These are phyloP conservation scores for Ips nitidus DNA, from an alignment of 1,140 invertebrate genomes.

Conservation along the genomic window DNA sequence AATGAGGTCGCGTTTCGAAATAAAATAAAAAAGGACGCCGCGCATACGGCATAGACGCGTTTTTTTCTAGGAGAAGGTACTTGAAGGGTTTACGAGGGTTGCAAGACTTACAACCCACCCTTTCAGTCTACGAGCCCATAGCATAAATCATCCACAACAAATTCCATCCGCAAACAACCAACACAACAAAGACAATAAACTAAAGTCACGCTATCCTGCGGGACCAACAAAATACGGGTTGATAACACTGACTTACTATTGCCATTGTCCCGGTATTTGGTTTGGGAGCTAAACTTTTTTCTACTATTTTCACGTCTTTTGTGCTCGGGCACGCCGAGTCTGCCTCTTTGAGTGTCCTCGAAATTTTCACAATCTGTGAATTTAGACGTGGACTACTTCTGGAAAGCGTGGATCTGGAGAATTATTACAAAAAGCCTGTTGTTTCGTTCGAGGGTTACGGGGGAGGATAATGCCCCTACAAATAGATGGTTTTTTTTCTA, in stretches of 20 bases:
- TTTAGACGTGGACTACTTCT: conserved; percentile 11
- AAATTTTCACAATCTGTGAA: conserved; percentile 13
- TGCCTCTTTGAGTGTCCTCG: conserved; percentile 4
- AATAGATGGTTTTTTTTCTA: not conserved
- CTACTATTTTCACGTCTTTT: conserved; percentile 2
- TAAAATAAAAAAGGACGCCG: conserved; percentile 13
- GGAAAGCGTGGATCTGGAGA: conserved; percentile 3
- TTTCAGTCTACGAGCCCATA: not conserved
- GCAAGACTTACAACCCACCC: not conserved
- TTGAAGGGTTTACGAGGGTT: not conserved
- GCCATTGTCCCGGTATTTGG: not conserved
- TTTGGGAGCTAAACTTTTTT: not conserved
- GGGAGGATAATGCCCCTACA: not conserved
- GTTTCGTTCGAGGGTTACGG: not conserved
- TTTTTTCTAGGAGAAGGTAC: conserved; percentile 17
- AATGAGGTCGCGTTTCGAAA: conserved; percentile 21
- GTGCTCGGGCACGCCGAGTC: conserved; percentile 5
- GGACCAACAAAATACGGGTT: not conserved
- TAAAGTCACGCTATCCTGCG: not conserved
- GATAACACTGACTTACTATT: not conserved
- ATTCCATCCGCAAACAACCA: no score
- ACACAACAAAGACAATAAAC: not conserved
- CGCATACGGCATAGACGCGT: not conserved
- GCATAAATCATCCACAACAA: not conserved
- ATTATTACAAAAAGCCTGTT: conserved; percentile 4